phyloP scores from a whole-genome alignment of 2,113 vertebrate species.

The Melanotaenia duboulayi region DNA sequence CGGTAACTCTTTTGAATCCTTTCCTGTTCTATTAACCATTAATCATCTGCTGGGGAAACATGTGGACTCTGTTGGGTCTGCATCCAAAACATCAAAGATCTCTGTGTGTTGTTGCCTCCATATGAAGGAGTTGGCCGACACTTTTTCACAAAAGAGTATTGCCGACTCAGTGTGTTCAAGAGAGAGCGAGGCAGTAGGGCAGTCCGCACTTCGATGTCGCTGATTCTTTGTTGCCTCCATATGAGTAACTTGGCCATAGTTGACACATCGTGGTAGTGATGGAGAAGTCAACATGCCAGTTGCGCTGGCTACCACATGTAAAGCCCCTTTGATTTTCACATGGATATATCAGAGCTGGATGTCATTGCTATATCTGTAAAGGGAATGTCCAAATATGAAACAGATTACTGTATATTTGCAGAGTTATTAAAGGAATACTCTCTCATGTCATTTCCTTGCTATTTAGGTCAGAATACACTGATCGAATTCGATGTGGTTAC shows the following conservation, averaged over 20 bases:
- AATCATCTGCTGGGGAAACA: constrained; percentile 59
- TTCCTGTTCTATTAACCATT: constrained; percentile 51
- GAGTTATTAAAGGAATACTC: constrained; percentile 1
- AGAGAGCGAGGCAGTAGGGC: background rate
- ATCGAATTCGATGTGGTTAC: background rate
- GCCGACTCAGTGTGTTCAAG: constrained; percentile 1
- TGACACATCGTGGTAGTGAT: constrained; percentile 31
- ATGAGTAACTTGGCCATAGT: constrained; percentile 58
- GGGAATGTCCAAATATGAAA: constrained; percentile 3
- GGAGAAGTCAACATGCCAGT: constrained; percentile 43
- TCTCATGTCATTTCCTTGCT: background rate
- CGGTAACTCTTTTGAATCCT: constrained; percentile 37
- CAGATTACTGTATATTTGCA: constrained; percentile 6
- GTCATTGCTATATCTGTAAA: constrained; percentile 35
- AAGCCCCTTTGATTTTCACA: constrained; percentile 57
- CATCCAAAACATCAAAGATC: constrained; percentile 74
- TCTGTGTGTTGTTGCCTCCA: constrained; percentile 61
- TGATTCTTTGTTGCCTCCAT: constrained; percentile 54
- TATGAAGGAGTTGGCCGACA: constrained; percentile 60
- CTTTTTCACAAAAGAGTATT: constrained; percentile 14
- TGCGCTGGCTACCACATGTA: constrained; percentile 65
- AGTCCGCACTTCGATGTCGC: background rate
- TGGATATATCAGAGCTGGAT: constrained; percentile 34
- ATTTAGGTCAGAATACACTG: background rate
- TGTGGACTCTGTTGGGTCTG: constrained; percentile 57